Base-by-base conservation (phyloP, 2,888 invertebrate genomes). In the Xanthia togata region DNA sequence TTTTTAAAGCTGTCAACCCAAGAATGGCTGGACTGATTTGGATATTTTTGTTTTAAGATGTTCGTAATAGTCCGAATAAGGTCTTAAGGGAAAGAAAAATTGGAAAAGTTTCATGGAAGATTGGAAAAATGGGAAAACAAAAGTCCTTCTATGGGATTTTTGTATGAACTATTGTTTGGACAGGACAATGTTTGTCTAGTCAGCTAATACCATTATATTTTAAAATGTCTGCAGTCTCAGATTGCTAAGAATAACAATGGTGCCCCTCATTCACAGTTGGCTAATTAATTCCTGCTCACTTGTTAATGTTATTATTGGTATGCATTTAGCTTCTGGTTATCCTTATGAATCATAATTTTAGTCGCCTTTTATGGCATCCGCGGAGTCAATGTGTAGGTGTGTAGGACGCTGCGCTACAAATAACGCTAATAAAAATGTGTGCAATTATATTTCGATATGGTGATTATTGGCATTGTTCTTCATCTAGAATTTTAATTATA, bases 321-420 rank as follows among this genome's bases (percentile, higher is more conserved):
- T 64, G 44, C 53, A 26, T 47, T 55, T 67, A 23, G n/a, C 47
- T 26, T 67, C 26, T 50, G 31, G 12, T 69, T 60, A 44, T 69
- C 50, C 60, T 76, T 53, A 78, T 77, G 79, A 79, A 38, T 79
- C 79, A 76, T 70, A 14, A 47, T 53, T 44, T 31, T 31, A 31
- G 47, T 41, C 50, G 14, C 20, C 50, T 50, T 69, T 5, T 76
- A 55, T 79, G 26, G 26, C 8, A 55, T 38, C 6, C 8, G n/a
- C 38, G 8, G 53, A 47, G 35, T 9, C 20, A 38, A 60, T 26
- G 31, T 60, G 70, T 70, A 53, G 17, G 26, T 62, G 60, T 53
- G 12, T 38, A 47, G 17, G 20, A 17, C 31, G 23, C 41, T 11
- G n/a, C 14, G 17, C 20, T 31, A 31, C 44, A 6, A n/a, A 55